Evolutionary conservation across 2,113 vertebrate genomes (phyloP), one percentile per base, ranked within the genome.

Genomic region (Thryonomys swinderianus): DNA sequence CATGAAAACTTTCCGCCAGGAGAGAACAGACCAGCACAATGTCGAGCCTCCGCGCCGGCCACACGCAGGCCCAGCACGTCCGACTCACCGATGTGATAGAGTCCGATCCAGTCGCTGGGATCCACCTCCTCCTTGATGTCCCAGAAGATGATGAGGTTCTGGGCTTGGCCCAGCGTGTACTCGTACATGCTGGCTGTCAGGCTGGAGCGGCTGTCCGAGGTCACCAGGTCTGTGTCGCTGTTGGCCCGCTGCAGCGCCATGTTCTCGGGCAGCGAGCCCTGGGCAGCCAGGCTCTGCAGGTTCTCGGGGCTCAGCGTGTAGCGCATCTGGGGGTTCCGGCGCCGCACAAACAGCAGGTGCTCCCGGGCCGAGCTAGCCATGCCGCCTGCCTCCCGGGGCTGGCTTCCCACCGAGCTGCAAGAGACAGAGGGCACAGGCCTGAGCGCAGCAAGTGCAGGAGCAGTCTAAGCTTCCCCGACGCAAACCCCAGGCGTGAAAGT

Each of bases 61-160:
- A 71, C 42, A 45, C 2, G 9, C n/a, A 78, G 30, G 32, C 27
- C 71, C 23, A 14, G 18, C 34, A 37, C 51, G 40, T 18, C 2
- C 78, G 55, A 97, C 99, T 99, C 96, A 99, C 99, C 99, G 90
- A 99, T 99, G 90, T 99, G 99, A 98, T 99, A 99, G 57, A 99
- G 99, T 59, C 99, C 99, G 53, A 99, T 99, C 99, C 99, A 99
- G 97, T 99, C 99, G 3, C 99, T 99, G 2, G 99, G 99, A 51
- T 99, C 99, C 96, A 99, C 99, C 96, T 99, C 99, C 98, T 99
- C 99, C 96, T 99, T 99, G 97, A 99, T 99, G 97, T 99, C 99
- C 99, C 99, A 99, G 97, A 99, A 99, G 97, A 99, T 99, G 45
- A 99, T 99, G 62, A 99, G 99, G 96, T 99, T 99, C 98, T 99